These are phyloP conservation scores for Drosophila mercatorum DNA, from an alignment of 2,888 invertebrate species.

Conservation along the genomic window DNA sequence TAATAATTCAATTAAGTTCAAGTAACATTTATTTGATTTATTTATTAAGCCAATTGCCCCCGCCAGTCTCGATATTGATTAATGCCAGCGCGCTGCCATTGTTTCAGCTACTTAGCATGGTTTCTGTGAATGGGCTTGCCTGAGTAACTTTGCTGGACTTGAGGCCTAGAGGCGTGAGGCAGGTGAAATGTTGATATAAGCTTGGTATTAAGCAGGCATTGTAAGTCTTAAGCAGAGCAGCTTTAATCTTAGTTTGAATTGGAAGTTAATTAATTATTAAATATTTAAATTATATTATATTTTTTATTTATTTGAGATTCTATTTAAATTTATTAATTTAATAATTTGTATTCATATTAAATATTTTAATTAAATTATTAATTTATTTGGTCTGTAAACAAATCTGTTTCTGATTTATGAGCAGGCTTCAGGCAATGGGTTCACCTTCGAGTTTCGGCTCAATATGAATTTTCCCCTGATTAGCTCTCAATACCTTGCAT, in stretches of 20 bases:
- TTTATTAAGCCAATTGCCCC: conserved; percentile 53
- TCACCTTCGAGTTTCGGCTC: neutral
- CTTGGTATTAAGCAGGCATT: too few species aligned
- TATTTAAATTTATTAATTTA: too few species aligned
- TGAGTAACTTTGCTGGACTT: too few species aligned
- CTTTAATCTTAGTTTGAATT: neutral
- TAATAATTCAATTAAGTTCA: conserved; percentile 79
- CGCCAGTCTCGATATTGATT: conserved; percentile 33
- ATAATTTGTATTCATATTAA: too few species aligned
- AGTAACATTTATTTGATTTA: conserved; percentile 77
- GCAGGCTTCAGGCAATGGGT: neutral
- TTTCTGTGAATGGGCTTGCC: neutral
- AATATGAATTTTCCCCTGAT: neutral
- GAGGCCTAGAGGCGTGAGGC: neutral
- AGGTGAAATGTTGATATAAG: neutral
- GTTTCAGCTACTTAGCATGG: neutral
- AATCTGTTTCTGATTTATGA: neutral
- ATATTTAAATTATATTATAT: neutral
- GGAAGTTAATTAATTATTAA: neutral
- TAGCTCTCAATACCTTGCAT: neutral
- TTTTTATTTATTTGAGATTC: neutral
- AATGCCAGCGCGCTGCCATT: conserved; percentile 14
- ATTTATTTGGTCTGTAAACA: too few species aligned
- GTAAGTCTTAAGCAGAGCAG: neutral
- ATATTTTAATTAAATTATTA: too few species aligned